A percentile compares a stretch with the other conserved stretches of the same genome.
Evolutionary conservation across 2,888 invertebrate species (phyloP).

Genomic region (Unio delphinus): DNA sequence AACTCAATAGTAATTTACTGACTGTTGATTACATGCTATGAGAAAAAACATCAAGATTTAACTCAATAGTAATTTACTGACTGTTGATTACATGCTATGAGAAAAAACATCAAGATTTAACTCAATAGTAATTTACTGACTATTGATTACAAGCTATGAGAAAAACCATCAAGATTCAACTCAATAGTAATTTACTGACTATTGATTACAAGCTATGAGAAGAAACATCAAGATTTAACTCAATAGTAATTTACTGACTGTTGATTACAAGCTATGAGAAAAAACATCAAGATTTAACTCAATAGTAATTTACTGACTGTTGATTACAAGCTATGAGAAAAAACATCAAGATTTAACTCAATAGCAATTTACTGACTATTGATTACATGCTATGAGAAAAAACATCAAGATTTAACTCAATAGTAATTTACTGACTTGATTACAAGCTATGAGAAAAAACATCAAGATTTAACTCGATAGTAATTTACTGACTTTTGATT

Average conservation of each 20-base stretch:
- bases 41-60: constrained; percentile 5
- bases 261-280: constrained; percentile 77
- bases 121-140: constrained; percentile 74
- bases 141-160: constrained; percentile 78
- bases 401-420: background rate
- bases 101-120: constrained; percentile 1
- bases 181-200: constrained; percentile 75
- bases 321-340: constrained; percentile 76
- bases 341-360: background rate
- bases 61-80: constrained; percentile 73
- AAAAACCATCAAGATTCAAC: background rate
- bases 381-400: constrained; percentile 76
- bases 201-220: constrained; percentile 77
- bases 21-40: constrained; percentile 78
- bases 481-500: constrained; percentile 80
- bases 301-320: constrained; percentile 76
- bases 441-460: constrained; percentile 73
- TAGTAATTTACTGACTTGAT: constrained; percentile 78
- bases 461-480: no score
- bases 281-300: background rate
- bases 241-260: constrained; percentile 75
- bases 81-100: constrained; percentile 78
- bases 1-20: constrained; percentile 73
- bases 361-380: constrained; percentile 77
- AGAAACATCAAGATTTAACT: background rate